phyloP scores from a whole-genome alignment of 2,888 invertebrate species.

The Blomia tropicalis region DNA sequence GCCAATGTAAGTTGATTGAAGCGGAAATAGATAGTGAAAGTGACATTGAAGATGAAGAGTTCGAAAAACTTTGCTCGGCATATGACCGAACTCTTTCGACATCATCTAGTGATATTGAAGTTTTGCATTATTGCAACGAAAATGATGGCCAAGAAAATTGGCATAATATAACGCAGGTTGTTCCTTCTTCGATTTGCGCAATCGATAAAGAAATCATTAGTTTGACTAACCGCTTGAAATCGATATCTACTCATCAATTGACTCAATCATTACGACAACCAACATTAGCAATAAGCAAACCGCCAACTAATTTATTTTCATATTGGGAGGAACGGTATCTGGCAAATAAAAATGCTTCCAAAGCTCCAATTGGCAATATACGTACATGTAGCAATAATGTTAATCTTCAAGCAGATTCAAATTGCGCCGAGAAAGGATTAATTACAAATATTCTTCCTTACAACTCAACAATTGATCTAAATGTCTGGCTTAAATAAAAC shows the following conservation, averaged over 20 bases:
- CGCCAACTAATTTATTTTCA: neutral
- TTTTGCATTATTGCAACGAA: neutral
- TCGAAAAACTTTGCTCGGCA: neutral
- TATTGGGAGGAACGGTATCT: neutral
- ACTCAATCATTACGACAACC: neutral
- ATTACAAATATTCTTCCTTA: neutral
- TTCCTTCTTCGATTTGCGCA: neutral
- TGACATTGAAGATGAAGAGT: neutral
- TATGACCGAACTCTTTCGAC: neutral
- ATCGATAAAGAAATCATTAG: neutral
- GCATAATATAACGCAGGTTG: neutral
- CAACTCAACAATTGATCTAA: neutral
- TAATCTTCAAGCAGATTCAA: no score
- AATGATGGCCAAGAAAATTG: neutral
- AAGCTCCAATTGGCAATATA: neutral
- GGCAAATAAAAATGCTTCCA: neutral
- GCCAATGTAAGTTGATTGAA: neutral
- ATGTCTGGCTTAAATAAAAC: neutral
- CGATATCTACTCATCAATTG: neutral
- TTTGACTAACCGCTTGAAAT: neutral
- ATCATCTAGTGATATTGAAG: conserved; percentile 2
- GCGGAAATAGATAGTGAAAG: neutral
- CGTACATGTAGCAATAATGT: neutral
- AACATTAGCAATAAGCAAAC: neutral
- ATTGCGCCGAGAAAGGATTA: neutral